Conservation (phyloP, 2,888 invertebrate genomes). For the Trichopria drosophilae region DNA sequence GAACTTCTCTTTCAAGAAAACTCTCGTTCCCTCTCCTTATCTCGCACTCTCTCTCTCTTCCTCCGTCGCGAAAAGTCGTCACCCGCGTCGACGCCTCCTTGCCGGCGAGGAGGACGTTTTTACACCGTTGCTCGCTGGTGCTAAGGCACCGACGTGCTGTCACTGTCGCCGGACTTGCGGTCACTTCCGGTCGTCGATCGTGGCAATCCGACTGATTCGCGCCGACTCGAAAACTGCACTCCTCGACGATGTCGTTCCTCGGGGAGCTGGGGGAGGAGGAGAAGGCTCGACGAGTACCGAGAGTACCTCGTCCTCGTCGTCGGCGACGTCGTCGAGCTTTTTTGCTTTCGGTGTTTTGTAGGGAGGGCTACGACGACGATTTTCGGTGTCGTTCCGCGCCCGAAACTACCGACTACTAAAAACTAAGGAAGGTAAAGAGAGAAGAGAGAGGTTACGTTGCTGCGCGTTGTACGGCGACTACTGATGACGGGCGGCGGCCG, state of each 20-base stretch:
- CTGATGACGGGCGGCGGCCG: constrained; percentile 58
- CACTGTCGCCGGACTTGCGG: too few relatives aligned
- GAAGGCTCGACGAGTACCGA: too few relatives aligned
- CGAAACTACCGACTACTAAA: constrained; percentile 57
- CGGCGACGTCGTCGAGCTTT: not conserved
- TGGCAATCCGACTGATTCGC: too few relatives aligned
- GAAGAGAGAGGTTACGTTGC: constrained; percentile 56
- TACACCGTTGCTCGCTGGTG: too few relatives aligned
- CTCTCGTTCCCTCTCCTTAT: constrained; percentile 4
- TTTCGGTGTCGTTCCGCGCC: constrained; percentile 28
- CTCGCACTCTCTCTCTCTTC: constrained; percentile 28
- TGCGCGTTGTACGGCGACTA: constrained; percentile 56
- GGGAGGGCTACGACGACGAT: too few relatives aligned
- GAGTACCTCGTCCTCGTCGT: too few relatives aligned
- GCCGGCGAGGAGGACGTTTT: too few relatives aligned
- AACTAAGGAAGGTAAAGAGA: constrained; percentile 57
- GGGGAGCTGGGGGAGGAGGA: too few relatives aligned
- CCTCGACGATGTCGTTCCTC: too few relatives aligned
- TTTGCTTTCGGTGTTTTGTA: not conserved
- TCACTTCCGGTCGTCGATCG: too few relatives aligned
- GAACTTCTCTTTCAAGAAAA: constrained; percentile 10
- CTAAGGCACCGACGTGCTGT: too few relatives aligned
- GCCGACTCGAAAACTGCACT: too few relatives aligned
- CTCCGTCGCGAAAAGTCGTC: constrained; percentile 18
- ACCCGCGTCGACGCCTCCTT: not conserved